These are phyloP conservation scores for Scaeva pyrastri DNA, from an alignment of 2,888 invertebrate species.

Conservation along the genomic window DNA sequence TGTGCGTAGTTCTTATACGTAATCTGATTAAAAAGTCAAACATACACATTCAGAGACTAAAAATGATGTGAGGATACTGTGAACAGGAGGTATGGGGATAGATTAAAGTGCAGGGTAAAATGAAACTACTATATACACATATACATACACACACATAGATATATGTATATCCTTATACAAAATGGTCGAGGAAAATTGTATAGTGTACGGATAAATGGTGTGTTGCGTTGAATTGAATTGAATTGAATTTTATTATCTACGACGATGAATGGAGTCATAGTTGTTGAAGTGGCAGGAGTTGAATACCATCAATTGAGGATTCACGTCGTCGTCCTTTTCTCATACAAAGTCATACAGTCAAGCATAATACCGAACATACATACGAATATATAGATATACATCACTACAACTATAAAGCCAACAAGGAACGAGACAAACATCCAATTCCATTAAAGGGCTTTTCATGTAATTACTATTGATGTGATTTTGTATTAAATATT, in stretches of 20 bases:
- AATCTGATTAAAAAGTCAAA: conserved; percentile 69
- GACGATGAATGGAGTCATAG: conserved; percentile 40
- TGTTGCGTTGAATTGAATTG: conserved; percentile 69
- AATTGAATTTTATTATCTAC: conserved; percentile 69
- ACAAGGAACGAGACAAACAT: conserved; percentile 21
- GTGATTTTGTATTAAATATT: conserved; percentile 54
- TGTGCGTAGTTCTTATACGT: too few relatives aligned
- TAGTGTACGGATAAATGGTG: conserved; percentile 60
- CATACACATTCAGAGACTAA: conserved; percentile 13
- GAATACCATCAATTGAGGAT: conserved; percentile 46
- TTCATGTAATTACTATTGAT: conserved; percentile 71
- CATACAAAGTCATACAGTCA: conserved; percentile 4
- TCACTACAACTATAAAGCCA: not conserved
- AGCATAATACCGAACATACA: not conserved
- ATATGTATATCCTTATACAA: not conserved
- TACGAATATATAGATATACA: not conserved
- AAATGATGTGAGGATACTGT: not conserved
- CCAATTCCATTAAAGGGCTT: conserved; percentile 59
- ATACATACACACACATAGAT: not conserved
- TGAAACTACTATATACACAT: not conserved
- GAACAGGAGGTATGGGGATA: not conserved
- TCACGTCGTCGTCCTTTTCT: conserved; percentile 22
- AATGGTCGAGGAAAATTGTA: conserved; percentile 45
- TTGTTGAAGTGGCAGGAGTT: conserved; percentile 42
- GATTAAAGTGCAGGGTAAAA: not conserved